Base-by-base conservation (phyloP, 2,888 invertebrate species). In the Lycophotia porphyrea region DNA sequence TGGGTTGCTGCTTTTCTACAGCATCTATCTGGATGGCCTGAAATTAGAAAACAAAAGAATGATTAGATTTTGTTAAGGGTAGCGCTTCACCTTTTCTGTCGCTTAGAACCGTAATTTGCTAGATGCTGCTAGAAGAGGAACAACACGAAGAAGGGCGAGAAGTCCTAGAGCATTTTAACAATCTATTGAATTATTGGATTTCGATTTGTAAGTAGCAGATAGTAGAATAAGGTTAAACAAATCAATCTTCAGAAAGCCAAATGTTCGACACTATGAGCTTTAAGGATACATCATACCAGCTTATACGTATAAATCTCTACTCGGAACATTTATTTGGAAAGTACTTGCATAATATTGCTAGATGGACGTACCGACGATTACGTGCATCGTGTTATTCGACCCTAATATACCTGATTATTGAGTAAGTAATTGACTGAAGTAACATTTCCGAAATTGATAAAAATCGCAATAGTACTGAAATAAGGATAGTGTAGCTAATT, bases 1-100 rank as follows among this genome's bases (percentile, higher is more conserved):
- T 75, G 2, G 90, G 81, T 70, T 92, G 94, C 2, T 93, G 90
- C 71, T 91, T 94, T 73, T 95, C 94, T 34, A 84, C 68, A 44
- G 88, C 74, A 76, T 92, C 92, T 65, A 90, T 84, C 63, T 84
- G 71, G 39, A 81, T 81, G 18, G 90, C 88, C 94, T 94, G 90
- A 49, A 92, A 93, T 49, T 18, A 36, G 1, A 69, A 69, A 75
- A 60, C 1, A 60, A 52, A 47, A 15, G 0, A 36, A 52, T 58
- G 0, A 9, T 63, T 39, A 61, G 7, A 52, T 58, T 31, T n/a
- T 64, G 13, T 4, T 31, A 31, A 11, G 1, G 15, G 27, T n/a
- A 4, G 9, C 2, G 49, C 49, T 0, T 11, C 24, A 49, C 2
- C 0, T 47, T 47, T 47, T 47, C 47, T 47, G 21, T 47, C 8